A percentile compares a stretch with the other conserved stretches of the same genome.
phyloP scores from a whole-genome alignment of 2,888 invertebrate genomes.

The Chymomyza caudatula region DNA sequence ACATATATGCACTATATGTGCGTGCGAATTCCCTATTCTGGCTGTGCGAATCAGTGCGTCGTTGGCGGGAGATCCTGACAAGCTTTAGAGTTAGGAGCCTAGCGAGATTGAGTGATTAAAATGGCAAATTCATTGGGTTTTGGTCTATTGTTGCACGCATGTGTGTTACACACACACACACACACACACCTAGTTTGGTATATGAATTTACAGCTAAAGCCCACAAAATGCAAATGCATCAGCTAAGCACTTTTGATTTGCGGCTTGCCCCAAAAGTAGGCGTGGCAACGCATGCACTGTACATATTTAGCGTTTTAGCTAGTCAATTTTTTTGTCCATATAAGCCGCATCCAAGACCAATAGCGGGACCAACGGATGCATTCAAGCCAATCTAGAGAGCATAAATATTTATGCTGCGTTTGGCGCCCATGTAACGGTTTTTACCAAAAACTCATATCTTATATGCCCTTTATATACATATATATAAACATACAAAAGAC shows the following conservation, averaged over 20 bases:
- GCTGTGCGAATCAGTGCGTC: not conserved
- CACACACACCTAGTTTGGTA: not conserved
- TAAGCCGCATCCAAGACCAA: not conserved
- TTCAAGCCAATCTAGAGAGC: not conserved
- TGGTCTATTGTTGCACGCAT: not conserved
- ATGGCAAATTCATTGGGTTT: conserved; percentile 11
- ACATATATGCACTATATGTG: conserved; percentile 21
- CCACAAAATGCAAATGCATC: not conserved
- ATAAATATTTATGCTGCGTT: no score
- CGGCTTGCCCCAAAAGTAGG: not conserved
- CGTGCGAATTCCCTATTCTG: conserved; percentile 5
- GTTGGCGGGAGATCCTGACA: not conserved
- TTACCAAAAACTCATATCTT: no score
- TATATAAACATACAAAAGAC: no score
- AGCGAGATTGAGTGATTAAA: conserved; percentile 61
- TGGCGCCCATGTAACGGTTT: no score
- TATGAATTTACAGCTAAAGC: not conserved
- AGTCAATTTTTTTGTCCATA: not conserved
- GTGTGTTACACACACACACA: not conserved
- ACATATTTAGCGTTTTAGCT: not conserved
- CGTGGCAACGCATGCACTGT: not conserved
- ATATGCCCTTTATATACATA: no score
- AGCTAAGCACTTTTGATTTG: not conserved
- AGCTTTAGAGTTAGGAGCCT: not conserved
- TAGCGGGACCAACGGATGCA: not conserved